A percentile compares a stretch with the other conserved stretches of the same genome.
These are phyloP conservation scores for Alces alces DNA, from an alignment of 2,113 vertebrate species.

Conservation along the genomic window DNA sequence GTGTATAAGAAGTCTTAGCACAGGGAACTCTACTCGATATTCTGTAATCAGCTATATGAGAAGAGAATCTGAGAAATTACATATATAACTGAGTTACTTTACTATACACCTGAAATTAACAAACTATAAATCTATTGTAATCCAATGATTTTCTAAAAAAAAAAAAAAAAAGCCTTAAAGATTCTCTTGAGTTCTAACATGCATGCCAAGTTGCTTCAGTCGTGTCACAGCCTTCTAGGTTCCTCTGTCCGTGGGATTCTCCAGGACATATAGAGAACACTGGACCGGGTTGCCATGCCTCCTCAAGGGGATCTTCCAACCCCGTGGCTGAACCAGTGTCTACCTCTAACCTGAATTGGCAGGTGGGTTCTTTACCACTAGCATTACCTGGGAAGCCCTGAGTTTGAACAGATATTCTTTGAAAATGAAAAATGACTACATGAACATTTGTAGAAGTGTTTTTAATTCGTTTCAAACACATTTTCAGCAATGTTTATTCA, in stretches of 20 bases:
- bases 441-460: neutral
- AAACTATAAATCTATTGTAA: neutral
- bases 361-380: neutral
- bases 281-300: neutral
- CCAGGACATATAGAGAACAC: neutral
- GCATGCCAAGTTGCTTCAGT: neutral
- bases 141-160: neutral
- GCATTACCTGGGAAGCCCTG: neutral
- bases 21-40: neutral
- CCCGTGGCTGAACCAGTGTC: neutral
- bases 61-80: neutral
- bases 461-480: constrained; percentile 18
- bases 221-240: neutral
- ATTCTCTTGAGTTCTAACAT: neutral
- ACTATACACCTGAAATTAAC: neutral
- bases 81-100: neutral
- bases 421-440: neutral
- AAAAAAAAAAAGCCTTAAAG: neutral
- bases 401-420: neutral
- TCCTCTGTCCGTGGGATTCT: neutral
- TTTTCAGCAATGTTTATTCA: neutral
- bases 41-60: neutral
- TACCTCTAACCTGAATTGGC: neutral
- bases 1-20: neutral
- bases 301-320: neutral